Base-by-base conservation (phyloP, 2,888 invertebrate genomes). In the Gari tellinella region DNA sequence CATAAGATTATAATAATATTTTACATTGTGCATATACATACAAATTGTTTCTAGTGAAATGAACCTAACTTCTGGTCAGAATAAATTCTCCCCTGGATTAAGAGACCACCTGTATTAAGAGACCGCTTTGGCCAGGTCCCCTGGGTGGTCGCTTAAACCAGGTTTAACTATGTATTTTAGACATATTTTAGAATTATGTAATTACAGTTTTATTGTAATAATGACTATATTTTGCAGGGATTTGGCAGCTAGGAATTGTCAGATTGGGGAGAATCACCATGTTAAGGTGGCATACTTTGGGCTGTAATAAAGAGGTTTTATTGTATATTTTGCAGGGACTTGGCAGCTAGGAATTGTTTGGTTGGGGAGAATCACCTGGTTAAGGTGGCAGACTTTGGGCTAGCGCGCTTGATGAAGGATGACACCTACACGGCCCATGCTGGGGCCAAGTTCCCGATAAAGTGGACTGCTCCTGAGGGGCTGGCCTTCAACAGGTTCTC, bases 221-320 rank as follows among this genome's bases (percentile, higher is more conserved):
- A n/a, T n/a, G n/a, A n/a, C n/a, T n/a, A 7, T 31, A 31, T 7
- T 55, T 89, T 89, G 48, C 93, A 95, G 99, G 85, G 99, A 99
- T 94, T 94, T 99, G 89, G 99, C 99, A 19, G 99, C 99, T n/a
- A 94, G 99, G 88, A 99, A 99, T 94, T 99, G 99, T 93, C 94
- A 99, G 63, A 99, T 99, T 21, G 98, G 97, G 68, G 99, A 99
- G 92, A 97, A 97, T 93, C 97, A 99, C 92, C 94, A 98, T 69
- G 99, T 99, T 53, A 99, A 99, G 93, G 99, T 99, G 68, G 99
- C 99, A 15, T 99, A 99, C 94, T 99, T 99, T 92, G 99, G 99
- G 19, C 94, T 99, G 88, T n/a, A n/a, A n/a, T n/a, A n/a, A n/a
- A n/a, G n/a, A n/a, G n/a, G n/a, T n/a, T n/a, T 31, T 10, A 31